A percentile compares a stretch with the other conserved stretches of the same genome.
These are phyloP conservation scores for Drosophila orena DNA, from an alignment of 1,140 invertebrate species.

Conservation along the genomic window DNA sequence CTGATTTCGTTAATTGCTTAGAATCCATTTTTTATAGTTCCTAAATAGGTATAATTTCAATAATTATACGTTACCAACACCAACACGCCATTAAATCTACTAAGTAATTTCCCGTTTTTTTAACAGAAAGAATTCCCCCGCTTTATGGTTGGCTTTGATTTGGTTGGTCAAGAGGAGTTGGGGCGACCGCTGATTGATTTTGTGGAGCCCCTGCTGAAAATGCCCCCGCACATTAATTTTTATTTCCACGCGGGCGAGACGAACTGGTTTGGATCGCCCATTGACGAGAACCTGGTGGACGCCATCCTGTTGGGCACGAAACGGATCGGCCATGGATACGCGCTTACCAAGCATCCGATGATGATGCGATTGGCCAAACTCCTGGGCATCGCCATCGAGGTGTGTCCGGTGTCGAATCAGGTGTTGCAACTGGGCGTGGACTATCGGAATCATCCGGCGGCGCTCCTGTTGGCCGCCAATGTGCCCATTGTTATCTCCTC, in stretches of 20 bases:
- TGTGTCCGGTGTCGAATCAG: conserved; percentile 92
- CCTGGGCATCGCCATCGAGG: conserved; percentile 90
- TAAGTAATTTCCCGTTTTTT: too few species aligned
- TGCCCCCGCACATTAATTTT: conserved; percentile 86
- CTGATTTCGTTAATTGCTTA: too few species aligned
- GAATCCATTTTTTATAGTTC: too few species aligned
- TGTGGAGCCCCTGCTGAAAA: conserved; percentile 86
- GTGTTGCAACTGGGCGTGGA: conserved; percentile 91
- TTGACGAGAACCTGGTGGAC: conserved; percentile 91
- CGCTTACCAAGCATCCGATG: conserved; percentile 90
- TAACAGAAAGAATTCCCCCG: conserved; percentile 82
- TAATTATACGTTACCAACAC: too few species aligned
- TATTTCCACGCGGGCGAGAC: conserved; percentile 94
- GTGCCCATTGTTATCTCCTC: conserved; percentile 87
- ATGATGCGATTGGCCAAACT: conserved; percentile 87
- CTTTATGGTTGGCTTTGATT: conserved; percentile 89
- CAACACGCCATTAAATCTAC: too few species aligned
- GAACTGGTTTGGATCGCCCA: conserved; percentile 88
- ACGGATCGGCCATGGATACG: conserved; percentile 89
- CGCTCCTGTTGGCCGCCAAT: conserved; percentile 87
- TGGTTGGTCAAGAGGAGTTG: conserved; percentile 91
- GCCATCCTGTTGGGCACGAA: conserved; percentile 91
- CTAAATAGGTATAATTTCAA: too few species aligned
- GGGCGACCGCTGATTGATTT: conserved; percentile 88
- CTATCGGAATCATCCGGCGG: conserved; percentile 92